Percentiles rank a stretch among this genome's conserved stretches.
Conservation (phyloP, 2,113 vertebrate species). For the Limanda limanda region DNA sequence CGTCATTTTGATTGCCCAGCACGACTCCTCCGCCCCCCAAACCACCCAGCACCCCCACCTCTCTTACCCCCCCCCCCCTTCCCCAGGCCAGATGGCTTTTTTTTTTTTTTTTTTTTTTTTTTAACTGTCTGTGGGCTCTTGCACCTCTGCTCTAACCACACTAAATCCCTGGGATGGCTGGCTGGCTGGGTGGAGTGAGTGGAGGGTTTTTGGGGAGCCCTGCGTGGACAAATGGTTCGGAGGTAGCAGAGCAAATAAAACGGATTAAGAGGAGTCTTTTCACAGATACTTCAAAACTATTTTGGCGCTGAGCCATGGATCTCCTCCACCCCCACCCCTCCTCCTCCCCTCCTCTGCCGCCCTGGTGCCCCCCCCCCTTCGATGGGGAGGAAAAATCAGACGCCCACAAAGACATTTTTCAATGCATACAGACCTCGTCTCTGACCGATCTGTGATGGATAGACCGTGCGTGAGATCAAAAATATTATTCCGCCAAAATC, state of each 20-base stretch:
- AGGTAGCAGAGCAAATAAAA: slow-evolving; percentile 86
- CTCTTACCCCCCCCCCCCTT: slow-evolving; percentile 4
- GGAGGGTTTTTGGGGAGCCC: slow-evolving; percentile 70
- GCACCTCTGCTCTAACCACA: slow-evolving; percentile 92
- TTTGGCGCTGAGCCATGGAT: slow-evolving; percentile 72
- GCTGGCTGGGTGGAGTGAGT: too few relatives aligned
- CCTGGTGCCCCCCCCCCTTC: slow-evolving; percentile 12
- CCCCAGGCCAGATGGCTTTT: slow-evolving; percentile 95
- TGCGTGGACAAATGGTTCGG: slow-evolving; percentile 95
- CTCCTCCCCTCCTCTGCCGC: slow-evolving; percentile 1
- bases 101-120: slow-evolving; percentile 86
- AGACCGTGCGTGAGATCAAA: slow-evolving; percentile 14
- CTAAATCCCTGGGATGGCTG: slow-evolving; percentile 87
- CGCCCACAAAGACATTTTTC: slow-evolving; percentile 62
- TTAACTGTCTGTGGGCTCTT: slow-evolving; percentile 94
- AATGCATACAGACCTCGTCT: slow-evolving; percentile 52
- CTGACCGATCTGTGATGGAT: slow-evolving; percentile 22
- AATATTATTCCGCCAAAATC: neutral
- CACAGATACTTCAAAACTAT: slow-evolving; percentile 84
- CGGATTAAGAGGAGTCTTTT: slow-evolving; percentile 84
- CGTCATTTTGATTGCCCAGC: slow-evolving; percentile 97
- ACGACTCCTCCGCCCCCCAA: slow-evolving; percentile 84
- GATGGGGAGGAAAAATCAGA: slow-evolving; percentile 54
- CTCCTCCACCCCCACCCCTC: slow-evolving; percentile 4
- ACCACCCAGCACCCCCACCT: slow-evolving; percentile 63